Conservation (phyloP, 2,113 vertebrate species). For the Eleginops maclovinus region DNA sequence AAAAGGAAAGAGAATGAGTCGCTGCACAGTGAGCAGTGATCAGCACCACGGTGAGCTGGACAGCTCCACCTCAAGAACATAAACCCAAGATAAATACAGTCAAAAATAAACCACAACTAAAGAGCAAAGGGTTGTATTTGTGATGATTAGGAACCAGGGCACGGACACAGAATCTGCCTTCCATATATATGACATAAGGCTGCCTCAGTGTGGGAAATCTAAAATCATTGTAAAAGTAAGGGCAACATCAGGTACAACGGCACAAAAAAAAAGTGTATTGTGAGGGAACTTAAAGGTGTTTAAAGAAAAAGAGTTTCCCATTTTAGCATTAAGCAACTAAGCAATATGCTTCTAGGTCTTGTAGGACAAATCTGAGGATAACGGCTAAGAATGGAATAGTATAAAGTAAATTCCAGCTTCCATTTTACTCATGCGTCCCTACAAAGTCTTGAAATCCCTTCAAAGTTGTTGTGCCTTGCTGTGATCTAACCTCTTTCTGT, state of each 20-base stretch:
- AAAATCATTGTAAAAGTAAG: no score
- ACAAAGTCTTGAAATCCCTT: slow-evolving; percentile 41
- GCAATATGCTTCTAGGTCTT: not conserved
- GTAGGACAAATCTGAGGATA: slow-evolving; percentile 27
- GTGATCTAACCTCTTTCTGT: slow-evolving; percentile 38
- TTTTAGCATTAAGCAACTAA: no score
- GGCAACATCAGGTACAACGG: no score
- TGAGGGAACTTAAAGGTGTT: no score
- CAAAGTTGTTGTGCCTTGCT: slow-evolving; percentile 24
- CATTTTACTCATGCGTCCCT: slow-evolving; percentile 29
- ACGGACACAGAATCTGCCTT: no score
- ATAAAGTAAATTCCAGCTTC: slow-evolving; percentile 13
- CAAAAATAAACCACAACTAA: not conserved
- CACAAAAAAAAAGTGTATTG: no score
- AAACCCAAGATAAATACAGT: not conserved
- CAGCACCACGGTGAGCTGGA: not conserved
- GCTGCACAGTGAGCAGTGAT: not conserved
- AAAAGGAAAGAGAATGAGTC: not conserved
- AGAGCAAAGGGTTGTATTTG: no score
- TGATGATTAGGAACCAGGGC: no score
- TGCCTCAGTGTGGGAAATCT: no score
- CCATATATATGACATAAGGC: no score
- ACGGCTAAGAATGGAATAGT: not conserved
- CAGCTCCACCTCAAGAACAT: not conserved
- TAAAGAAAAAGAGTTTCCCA: no score